A percentile compares a stretch with the other conserved stretches of the same genome.
Conservation (phyloP, 1,140 invertebrate genomes). For the Drosophila sucinea region DNA sequence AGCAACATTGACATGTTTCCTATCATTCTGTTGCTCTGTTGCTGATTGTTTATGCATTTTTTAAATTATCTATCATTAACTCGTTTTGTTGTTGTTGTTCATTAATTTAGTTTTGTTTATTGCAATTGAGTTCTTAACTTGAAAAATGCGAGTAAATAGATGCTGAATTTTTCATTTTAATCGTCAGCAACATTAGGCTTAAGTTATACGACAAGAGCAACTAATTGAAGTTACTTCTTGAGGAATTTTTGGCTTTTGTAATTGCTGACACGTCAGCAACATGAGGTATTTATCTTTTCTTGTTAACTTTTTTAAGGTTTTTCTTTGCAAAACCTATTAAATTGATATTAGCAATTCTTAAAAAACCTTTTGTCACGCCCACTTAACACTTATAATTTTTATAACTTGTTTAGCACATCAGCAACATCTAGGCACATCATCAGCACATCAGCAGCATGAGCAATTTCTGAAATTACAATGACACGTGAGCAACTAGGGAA, state of each 20-base stretch:
- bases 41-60: conserved; percentile 5
- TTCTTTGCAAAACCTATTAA: too few species aligned
- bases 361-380: too few species aligned
- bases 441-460: not conserved
- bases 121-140: conserved; percentile 7
- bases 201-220: not conserved
- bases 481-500: too few species aligned
- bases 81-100: not conserved
- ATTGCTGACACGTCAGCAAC: not conserved
- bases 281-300: not conserved
- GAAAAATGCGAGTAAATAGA: conserved; percentile 1
- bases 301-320: not conserved
- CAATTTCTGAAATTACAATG: too few species aligned
- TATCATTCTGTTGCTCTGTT: conserved; percentile 1
- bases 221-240: not conserved
- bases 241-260: not conserved
- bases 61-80: conserved; percentile 10
- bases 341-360: too few species aligned
- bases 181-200: not conserved
- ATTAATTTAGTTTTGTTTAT: conserved; percentile 5
- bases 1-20: conserved; percentile 28
- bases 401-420: too few species aligned
- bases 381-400: too few species aligned
- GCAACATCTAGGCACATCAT: too few species aligned
- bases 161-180: not conserved